Conservation (phyloP, 2,797 vertebrate genomes). For the Microchirus variegatus region DNA sequence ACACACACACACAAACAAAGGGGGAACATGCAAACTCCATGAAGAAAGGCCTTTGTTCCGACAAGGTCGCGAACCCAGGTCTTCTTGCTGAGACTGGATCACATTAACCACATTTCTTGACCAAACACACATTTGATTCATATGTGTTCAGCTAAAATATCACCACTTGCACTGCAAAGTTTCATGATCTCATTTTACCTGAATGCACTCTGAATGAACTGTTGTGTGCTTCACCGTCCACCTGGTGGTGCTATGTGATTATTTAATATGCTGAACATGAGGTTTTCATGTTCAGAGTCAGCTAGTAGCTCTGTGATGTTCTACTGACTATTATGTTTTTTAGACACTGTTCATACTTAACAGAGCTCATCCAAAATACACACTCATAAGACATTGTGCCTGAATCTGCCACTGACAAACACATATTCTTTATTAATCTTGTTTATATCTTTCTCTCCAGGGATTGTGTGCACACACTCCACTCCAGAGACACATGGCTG, state of each 20-base stretch:
- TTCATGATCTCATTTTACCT: too few species aligned
- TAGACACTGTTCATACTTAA: background rate
- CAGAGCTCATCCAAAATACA: background rate
- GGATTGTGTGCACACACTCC: slow-evolving; percentile 93
- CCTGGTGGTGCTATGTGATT: slow-evolving; percentile 33
- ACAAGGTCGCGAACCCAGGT: too few species aligned
- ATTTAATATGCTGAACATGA: background rate
- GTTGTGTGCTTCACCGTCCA: slow-evolving; percentile 6
- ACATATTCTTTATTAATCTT: background rate
- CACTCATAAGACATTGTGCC: background rate
- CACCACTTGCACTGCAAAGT: too few species aligned
- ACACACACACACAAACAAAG: too few species aligned
- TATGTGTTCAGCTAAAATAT: too few species aligned
- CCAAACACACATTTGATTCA: too few species aligned
- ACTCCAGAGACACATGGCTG: slow-evolving; percentile 95
- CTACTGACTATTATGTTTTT: background rate
- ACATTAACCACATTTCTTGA: too few species aligned
- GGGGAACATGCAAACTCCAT: too few species aligned
- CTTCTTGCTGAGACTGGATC: too few species aligned
- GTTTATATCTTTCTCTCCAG: slow-evolving; percentile 64
- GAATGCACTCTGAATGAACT: background rate
- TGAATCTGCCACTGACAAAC: background rate
- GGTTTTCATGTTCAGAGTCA: background rate
- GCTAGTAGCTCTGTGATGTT: too few species aligned
- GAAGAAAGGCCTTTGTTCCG: too few species aligned